Evolutionary conservation across 2,113 vertebrate genomes (phyloP), one percentile per base, ranked within the genome.

Genomic region (Trichechus manatus): DNA sequence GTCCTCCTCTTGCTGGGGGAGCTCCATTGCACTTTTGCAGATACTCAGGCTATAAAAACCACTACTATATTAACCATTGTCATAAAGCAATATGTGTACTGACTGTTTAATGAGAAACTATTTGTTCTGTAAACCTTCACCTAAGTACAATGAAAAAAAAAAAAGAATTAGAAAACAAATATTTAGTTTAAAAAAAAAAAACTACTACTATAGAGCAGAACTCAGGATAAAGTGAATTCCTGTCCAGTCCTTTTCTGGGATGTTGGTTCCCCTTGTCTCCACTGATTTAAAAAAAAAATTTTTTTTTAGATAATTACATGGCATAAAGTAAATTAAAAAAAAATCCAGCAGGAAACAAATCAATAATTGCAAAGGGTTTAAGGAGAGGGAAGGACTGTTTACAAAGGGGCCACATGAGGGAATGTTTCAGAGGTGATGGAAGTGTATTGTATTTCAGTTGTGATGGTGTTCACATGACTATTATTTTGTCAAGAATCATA

Each of bases 401-500:
- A 61, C 1, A 25, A 87, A 44, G n/a, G 11, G 29, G 27, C 81
- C 74, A 93, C 14, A 17, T 15, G 61, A 86, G 27, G 64, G 31
- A 82, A 61, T 82, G 87, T 86, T 72, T n/a, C 4, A 25, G 10
- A 4, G 10, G 17, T 91, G 15, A 78, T 5, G 36, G 33, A 95
- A 59, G 22, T 61, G 20, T 66, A 89, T 72, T 64, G 2, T 83
- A 72, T 79, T 50, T 78, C 93, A n/a, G 81, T 56, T 94, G 50
- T 91, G 84, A 92, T 53, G 50, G 19, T 87, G 6, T 61, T 47
- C 68, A 80, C 59, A 93, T 80, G 79, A 94, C 5, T 93, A 79
- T 88, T 94, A 80, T 53, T 95, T 36, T 74, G 29, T 92, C 9
- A 96, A 94, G 68, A 94, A 68, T 75, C 88, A 82, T 1, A 89